Evolutionary conservation across 2,113 vertebrate species (phyloP).

Genomic region (Archocentrus centrarchus): DNA sequence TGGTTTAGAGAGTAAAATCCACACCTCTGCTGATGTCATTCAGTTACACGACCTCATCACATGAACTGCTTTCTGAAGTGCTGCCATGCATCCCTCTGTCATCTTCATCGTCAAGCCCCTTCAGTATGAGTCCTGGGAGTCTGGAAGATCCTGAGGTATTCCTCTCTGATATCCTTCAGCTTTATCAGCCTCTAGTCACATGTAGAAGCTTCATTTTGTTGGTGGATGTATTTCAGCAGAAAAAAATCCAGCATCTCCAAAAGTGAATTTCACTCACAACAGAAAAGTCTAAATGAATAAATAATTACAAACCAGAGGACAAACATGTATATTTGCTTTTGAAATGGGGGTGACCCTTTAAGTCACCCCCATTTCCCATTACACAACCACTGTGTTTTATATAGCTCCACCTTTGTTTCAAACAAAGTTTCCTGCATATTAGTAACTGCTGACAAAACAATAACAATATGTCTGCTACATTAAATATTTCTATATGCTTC

Average conservation of each 20-base stretch:
- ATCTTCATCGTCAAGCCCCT: not conserved
- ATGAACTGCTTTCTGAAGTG: not conserved
- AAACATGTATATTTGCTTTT: not conserved
- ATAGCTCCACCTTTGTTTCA: not conserved
- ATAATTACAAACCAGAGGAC: no score
- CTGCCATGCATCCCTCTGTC: not conserved
- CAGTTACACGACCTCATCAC: not conserved
- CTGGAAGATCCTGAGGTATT: not conserved
- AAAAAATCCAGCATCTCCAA: not conserved
- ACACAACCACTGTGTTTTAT: not conserved
- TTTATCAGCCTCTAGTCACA: not conserved
- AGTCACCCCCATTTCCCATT: not conserved
- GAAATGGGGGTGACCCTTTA: not conserved
- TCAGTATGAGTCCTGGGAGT: not conserved
- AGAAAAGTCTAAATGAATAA: not conserved
- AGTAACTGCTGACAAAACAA: no score
- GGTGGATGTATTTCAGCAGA: no score
- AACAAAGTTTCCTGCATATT: not conserved
- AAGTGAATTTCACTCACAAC: not conserved
- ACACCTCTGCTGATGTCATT: not conserved
- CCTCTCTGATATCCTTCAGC: not conserved
- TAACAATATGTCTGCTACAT: no score
- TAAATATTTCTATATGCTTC: no score
- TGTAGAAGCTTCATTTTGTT: not conserved
- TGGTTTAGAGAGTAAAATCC: not conserved